Evolutionary conservation across 1,140 invertebrate species (phyloP).

Genomic region (Mactra quadrangularis): DNA sequence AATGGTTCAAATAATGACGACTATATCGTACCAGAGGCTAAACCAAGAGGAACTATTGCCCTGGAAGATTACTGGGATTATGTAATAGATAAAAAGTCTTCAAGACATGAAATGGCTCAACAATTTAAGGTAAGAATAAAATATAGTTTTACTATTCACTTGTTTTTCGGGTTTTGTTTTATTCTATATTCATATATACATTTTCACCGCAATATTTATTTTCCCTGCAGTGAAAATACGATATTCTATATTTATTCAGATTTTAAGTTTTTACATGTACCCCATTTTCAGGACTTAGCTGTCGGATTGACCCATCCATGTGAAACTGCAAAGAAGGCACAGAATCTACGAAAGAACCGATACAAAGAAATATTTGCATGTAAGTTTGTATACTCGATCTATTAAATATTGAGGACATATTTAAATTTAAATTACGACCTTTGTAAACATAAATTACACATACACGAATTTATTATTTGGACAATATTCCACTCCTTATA

Average conservation of each 20-base stretch:
- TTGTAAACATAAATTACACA: background rate
- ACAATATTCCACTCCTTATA: too few relatives aligned
- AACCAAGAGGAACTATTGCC: conserved; percentile 26
- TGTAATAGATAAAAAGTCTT: conserved; percentile 7
- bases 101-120: conserved; percentile 29
- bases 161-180: too few relatives aligned
- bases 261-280: too few relatives aligned
- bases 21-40: conserved; percentile 7
- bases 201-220: too few relatives aligned
- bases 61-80: conserved; percentile 51
- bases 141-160: too few relatives aligned
- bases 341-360: conserved; percentile 50
- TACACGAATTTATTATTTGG: too few relatives aligned
- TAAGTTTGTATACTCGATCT: conserved; percentile 15
- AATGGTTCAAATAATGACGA: background rate
- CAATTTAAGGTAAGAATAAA: conserved; percentile 60
- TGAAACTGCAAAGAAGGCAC: conserved; percentile 46
- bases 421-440: background rate
- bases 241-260: too few relatives aligned
- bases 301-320: conserved; percentile 45
- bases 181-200: too few relatives aligned
- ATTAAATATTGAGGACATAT: background rate
- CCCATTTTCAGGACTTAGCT: conserved; percentile 32
- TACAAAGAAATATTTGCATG: conserved; percentile 61
- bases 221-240: too few relatives aligned